Percentiles rank a stretch among this genome's conserved stretches.
phyloP scores from a whole-genome alignment of 1,140 invertebrate species.

The Ips typographus region DNA sequence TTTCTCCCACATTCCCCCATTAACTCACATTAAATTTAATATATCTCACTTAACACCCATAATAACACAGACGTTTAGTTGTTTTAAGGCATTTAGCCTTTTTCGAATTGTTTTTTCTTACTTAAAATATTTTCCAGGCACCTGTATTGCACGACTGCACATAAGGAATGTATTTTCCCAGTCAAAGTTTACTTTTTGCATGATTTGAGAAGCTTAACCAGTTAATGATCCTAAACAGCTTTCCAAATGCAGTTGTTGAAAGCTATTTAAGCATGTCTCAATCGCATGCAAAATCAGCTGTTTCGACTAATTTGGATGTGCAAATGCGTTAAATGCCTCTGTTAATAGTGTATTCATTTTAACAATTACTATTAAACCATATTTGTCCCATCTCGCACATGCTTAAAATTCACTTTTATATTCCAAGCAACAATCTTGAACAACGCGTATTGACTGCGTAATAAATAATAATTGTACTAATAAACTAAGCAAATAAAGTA shows the following conservation, averaged over 20 bases:
- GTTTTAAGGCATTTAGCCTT: no score
- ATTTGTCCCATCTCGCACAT: neutral
- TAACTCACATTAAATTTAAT: slow-evolving; percentile 17
- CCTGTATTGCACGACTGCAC: no score
- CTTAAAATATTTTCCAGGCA: no score
- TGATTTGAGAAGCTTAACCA: no score
- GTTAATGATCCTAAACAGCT: neutral
- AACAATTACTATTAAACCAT: slow-evolving; percentile 4
- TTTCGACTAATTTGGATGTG: slow-evolving; percentile 1
- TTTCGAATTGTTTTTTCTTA: no score
- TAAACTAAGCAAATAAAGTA: neutral
- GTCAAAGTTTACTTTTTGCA: no score
- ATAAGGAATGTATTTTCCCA: no score
- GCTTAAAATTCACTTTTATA: neutral
- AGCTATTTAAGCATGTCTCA: slow-evolving; percentile 1
- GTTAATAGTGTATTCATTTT: neutral
- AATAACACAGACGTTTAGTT: neutral
- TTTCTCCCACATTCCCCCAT: slow-evolving; percentile 18
- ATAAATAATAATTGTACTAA: neutral
- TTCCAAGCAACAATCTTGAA: neutral
- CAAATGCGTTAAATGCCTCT: neutral
- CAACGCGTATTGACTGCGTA: slow-evolving; percentile 12
- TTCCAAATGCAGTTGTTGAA: neutral
- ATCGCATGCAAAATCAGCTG: neutral
- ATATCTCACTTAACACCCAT: slow-evolving; percentile 6